Conservation (phyloP, 2,797 vertebrate species). For the Ispidina lecontei region DNA sequence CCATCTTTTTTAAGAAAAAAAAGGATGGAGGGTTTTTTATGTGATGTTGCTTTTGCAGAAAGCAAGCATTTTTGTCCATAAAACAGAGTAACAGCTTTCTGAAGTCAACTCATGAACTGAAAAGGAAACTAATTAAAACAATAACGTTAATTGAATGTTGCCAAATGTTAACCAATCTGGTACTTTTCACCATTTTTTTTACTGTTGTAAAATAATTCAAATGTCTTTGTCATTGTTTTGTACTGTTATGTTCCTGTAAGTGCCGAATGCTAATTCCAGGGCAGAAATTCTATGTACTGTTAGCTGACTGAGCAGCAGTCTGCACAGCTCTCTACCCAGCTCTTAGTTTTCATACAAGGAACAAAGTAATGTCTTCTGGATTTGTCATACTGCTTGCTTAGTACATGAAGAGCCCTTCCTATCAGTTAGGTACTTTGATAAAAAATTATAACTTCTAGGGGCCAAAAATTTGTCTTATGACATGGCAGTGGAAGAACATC, state of each 20-base stretch:
- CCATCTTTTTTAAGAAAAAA: constrained; percentile 22
- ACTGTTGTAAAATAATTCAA: constrained; percentile 5
- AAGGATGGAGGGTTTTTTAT: not conserved
- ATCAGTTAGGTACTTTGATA: not conserved
- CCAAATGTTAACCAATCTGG: constrained; percentile 18
- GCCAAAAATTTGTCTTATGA: not conserved
- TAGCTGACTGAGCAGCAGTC: not conserved
- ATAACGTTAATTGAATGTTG: not conserved
- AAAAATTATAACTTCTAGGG: not conserved
- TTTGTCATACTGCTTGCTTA: not conserved
- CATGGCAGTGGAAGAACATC: not conserved
- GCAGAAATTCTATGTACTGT: not conserved
- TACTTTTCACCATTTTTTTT: constrained; percentile 49
- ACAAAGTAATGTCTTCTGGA: not conserved
- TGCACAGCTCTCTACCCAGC: not conserved
- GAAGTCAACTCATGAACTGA: constrained; percentile 2
- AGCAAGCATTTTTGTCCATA: not conserved
- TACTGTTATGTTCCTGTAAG: constrained; percentile 45
- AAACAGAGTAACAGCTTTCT: constrained; percentile 15
- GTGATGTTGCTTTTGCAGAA: constrained; percentile 26
- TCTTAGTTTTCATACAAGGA: not conserved
- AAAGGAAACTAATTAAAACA: constrained; percentile 45
- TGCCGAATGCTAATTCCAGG: not conserved
- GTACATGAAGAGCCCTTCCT: not conserved
- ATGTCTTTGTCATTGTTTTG: not conserved